Percentiles rank a stretch among this genome's conserved stretches.
phyloP scores from a whole-genome alignment of 2,797 vertebrate genomes.

The Amniataba percoides region DNA sequence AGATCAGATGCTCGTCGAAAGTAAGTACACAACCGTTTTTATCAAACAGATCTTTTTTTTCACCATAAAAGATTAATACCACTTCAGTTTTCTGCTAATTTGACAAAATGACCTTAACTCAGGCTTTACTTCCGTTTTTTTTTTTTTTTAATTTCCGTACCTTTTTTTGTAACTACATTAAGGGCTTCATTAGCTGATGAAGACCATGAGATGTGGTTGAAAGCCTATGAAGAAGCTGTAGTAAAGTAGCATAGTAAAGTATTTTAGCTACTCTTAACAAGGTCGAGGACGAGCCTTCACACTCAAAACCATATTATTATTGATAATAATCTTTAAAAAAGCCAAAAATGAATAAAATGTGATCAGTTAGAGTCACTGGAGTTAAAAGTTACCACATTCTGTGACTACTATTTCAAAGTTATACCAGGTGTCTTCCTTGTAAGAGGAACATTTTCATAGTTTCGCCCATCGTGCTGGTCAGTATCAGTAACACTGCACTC shows the following conservation, averaged over 20 bases:
- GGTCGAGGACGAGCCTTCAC: neutral
- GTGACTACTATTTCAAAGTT: neutral
- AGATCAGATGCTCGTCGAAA: slow-evolving; percentile 43
- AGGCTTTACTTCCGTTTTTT: neutral
- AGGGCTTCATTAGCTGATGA: neutral
- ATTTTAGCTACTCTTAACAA: neutral
- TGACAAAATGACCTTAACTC: neutral
- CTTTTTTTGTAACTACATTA: neutral
- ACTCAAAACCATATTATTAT: neutral
- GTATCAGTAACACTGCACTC: neutral
- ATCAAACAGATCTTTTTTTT: neutral
- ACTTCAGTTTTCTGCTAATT: neutral
- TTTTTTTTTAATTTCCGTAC: no score
- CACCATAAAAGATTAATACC: neutral
- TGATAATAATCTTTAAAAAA: neutral
- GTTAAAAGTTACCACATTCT: neutral
- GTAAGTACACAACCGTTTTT: slow-evolving; percentile 5
- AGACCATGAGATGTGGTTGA: neutral
- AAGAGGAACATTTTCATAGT: neutral
- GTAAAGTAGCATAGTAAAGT: no score
- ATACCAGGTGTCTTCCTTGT: neutral
- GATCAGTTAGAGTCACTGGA: neutral
- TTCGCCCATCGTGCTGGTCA: neutral
- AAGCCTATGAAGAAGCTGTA: neutral
- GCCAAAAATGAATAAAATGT: neutral